Percentiles rank a stretch among this genome's conserved stretches.
phyloP scores from a whole-genome alignment of 2,888 invertebrate genomes.

The Acleris holmiana region DNA sequence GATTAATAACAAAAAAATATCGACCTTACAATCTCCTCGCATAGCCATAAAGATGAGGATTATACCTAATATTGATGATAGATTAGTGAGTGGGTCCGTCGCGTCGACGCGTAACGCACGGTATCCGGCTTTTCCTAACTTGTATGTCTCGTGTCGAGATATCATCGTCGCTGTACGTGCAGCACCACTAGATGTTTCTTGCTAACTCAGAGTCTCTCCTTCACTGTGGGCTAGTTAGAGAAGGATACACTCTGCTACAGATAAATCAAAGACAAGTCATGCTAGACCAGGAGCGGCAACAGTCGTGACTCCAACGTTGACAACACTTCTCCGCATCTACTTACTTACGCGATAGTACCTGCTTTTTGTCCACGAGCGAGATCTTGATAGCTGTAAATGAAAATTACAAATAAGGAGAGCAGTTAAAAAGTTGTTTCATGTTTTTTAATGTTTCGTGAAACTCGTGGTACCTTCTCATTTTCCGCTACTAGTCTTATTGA shows the following conservation, averaged over 20 bases:
- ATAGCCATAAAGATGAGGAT: slow-evolving; percentile 23
- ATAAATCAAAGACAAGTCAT: too few species aligned
- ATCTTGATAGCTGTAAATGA: slow-evolving; percentile 36
- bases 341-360: background rate
- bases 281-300: slow-evolving; percentile 38
- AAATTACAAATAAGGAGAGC: slow-evolving; percentile 29
- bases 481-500: background rate
- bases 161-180: slow-evolving; percentile 44
- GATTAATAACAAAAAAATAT: slow-evolving; percentile 26
- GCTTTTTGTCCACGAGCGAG: slow-evolving; percentile 38
- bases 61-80: slow-evolving; percentile 29
- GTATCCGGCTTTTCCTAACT: slow-evolving; percentile 35
- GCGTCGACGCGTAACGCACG: slow-evolving; percentile 15
- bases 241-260: too few species aligned
- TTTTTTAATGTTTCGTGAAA: slow-evolving; percentile 6
- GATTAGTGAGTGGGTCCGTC: slow-evolving; percentile 17
- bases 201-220: too few species aligned
- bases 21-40: slow-evolving; percentile 13
- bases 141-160: slow-evolving; percentile 54
- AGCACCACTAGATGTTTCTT: too few species aligned
- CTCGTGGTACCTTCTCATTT: background rate
- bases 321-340: slow-evolving; percentile 31
- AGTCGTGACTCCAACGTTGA: slow-evolving; percentile 51
- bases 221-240: too few species aligned
- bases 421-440: slow-evolving; percentile 19